Evolutionary conservation across 1,140 invertebrate species (phyloP), one percentile per base, ranked within the genome.

Genomic region (Zaprionus inermis): DNA sequence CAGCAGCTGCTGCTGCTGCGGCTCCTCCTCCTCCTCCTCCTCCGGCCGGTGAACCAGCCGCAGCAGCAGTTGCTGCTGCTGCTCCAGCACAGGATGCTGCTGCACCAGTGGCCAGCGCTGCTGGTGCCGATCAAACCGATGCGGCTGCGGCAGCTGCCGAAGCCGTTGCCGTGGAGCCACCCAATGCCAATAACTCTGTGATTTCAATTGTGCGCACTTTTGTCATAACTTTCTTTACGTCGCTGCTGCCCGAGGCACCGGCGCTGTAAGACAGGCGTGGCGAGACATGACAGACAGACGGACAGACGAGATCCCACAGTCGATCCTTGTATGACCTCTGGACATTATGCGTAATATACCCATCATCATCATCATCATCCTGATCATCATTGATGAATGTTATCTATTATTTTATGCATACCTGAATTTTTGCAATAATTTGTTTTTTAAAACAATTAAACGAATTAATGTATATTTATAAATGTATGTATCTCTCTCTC

Each of bases 171-270:
- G 94, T 93, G 63, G 92, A 93, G 55, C 93, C 94, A 80, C 80
- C 82, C 70, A 81, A 86, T 81, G 92, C 94, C 76, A 94, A 88
- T 78, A 89, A 94, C 59, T 94, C 95, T 65, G 92, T 94, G 76
- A 93, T 95, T 67, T 94, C 94, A 56, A 93, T 95, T 32, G 93
- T 95, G 38, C 95, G 95, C 94, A 95, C 95, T 69, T 95, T 96
- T 91, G 94, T 96, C 67, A 93, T 94, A 51, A 95, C 95, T 34
- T 96, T 96, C 90, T 96, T 96, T 78, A 94, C 95, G 16, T 96
- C 95, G 38, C 93, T 96, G 51, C 94, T 96, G 78, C 96, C 96
- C 18, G 95, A 96, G 91, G 94, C 95, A 77, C 95, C 94, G 46
- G 90, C 91, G 78, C 51, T 92, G 65, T 92, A 91, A 76, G 54